Evolutionary conservation across 2,113 vertebrate species (phyloP), one percentile per base, ranked within the genome.

Genomic region (Gobiocypris rarus): DNA sequence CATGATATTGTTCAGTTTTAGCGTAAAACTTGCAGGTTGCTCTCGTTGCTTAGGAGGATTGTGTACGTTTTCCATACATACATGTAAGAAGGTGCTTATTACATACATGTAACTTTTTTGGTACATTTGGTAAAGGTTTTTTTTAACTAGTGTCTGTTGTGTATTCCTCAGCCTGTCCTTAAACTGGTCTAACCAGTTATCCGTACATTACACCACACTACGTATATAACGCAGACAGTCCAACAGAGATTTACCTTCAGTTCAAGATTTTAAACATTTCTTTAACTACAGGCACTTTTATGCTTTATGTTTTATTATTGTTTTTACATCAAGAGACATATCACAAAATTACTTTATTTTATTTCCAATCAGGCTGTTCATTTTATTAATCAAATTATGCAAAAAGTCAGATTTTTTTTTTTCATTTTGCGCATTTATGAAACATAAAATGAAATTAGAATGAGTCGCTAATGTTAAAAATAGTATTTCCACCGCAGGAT

Each of bases 121-220:
- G 1, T 75, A 9, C 11, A 34, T 61, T 17, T 22, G 52, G 5
- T 11, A 34, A 48, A 59, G 38, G 73, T 75, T 38, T 83, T 38
- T 83, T 75, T 76, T 38, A 56, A 7, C 31, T n/a, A 1, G 4
- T 38, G 28, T 58, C 48, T 54, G 9, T 17, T 38, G 5, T 38
- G 24, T 56, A 84, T 83, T 77, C 17, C 24, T 14, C 31, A 38
- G 24, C 8, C 67, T 59, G n/a, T 63, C 4, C 41, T 75, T 14
- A 76, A 58, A 81, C 69, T 31, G 14, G 82, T 75, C 50, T 48
- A 84, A 84, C 85, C 69, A 69, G 85, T 45, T 63, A n/a, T 38
- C 45, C 67, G 9, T 41, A 31, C 56, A 75, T 24, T 41, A 73
- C 8, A 38, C 54, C 8, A 63, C 54, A 45, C 15, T 48, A 3